Evolutionary conservation across 30 jellyfish, hydroid and myxozoan species (phyloP).

Genomic region (Cassiopea andromeda): DNA sequence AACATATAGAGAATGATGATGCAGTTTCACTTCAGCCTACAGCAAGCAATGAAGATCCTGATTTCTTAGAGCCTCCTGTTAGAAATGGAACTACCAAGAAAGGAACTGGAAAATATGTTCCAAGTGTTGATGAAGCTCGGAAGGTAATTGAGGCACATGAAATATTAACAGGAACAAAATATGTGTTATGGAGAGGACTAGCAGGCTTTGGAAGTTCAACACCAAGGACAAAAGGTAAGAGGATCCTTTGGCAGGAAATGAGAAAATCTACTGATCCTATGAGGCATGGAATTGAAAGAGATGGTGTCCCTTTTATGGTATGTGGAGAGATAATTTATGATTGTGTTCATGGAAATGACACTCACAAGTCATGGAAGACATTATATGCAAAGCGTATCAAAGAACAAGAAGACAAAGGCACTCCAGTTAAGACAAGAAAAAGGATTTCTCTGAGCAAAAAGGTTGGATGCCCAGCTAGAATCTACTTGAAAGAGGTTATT

Average conservation of each 20-base stretch:
- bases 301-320: slow-evolving; percentile 53
- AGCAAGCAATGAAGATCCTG: slow-evolving; percentile 8
- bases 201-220: slow-evolving; percentile 51
- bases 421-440: slow-evolving; percentile 54
- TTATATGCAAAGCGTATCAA: slow-evolving; percentile 45
- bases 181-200: slow-evolving; percentile 63
- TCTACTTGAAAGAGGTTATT: slow-evolving; percentile 46
- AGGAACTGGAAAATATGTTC: slow-evolving; percentile 36
- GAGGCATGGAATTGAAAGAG: slow-evolving; percentile 64
- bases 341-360: slow-evolving; percentile 62
- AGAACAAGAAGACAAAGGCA: slow-evolving; percentile 49
- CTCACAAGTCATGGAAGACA: slow-evolving; percentile 48
- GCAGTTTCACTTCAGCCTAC: background rate
- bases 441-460: slow-evolving; percentile 42
- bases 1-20: slow-evolving; percentile 19
- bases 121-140: slow-evolving; percentile 52
- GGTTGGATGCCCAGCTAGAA: slow-evolving; percentile 65
- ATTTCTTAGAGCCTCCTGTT: background rate
- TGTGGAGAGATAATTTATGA: slow-evolving; percentile 62
- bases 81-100: slow-evolving; percentile 1
- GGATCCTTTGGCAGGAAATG: slow-evolving; percentile 63
- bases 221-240: slow-evolving; percentile 36
- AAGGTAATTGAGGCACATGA: slow-evolving; percentile 64
- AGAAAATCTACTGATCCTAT: slow-evolving; percentile 38
- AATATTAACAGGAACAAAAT: slow-evolving; percentile 59